Base-by-base conservation (phyloP, 2,888 invertebrate genomes). In the Stratiomys singularior region DNA sequence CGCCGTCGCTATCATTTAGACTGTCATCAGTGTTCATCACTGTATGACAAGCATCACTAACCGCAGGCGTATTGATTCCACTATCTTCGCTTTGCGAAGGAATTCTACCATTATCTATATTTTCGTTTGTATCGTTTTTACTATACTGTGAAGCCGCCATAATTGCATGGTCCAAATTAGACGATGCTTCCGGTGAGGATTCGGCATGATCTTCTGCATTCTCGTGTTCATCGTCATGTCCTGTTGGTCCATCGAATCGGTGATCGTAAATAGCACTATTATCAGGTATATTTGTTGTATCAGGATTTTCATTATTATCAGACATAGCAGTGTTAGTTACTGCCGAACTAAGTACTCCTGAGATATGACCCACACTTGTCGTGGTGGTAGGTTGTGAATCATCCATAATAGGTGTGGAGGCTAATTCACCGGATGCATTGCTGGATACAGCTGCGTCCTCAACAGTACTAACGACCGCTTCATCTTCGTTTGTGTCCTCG, bases 201-300 rank as follows among this genome's bases (percentile, higher is more conserved):
- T 46, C 69, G 9, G 46, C 47, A 25, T 21, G 18, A 11, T 23
- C 18, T 18, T 30, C 58, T 15, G 27, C 0, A 9, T 18, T 23
- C 46, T n/a, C 9, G 1, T n/a, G 27, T 4, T 18, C 23, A 13
- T 56, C 47, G 18, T n/a, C 9, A 2, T 28, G 11, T 11, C 15
- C 23, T 15, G 23, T 25, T 15, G 28, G 47, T 9, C 56, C 37
- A 15, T 79, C 79, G 44, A 79, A 77, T 46, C 74, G 76, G 71
- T 79, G 77, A 63, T 79, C 79, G n/a, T 69, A 78, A 13, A 78
- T 76, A 7, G 66, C 67, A 58, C 77, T 78, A 56, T 44, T 76
- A 1, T 77, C 78, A 44, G 74, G 23, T 63, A 74, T 58, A 37
- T 77, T 78, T 46, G 18, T 47, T 15, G 23, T 74, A 18, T 46